Base-by-base conservation (phyloP, 2,888 invertebrate genomes). In the Panorpa germanica region DNA sequence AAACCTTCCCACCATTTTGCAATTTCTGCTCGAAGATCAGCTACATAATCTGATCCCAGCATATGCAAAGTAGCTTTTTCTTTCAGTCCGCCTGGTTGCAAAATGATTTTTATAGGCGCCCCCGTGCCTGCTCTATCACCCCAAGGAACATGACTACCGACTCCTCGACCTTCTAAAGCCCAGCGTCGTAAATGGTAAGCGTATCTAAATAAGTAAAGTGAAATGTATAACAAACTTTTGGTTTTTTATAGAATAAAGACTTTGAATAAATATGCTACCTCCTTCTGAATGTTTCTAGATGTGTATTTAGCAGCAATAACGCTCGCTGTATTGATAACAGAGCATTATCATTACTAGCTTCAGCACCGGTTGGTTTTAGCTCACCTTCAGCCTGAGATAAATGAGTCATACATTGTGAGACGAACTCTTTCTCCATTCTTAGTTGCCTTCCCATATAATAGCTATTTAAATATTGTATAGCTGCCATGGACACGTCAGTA, bases 401-500 rank as follows among this genome's bases (percentile, higher is more conserved):
- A 50, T 86, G 83, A 29, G 78, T 77, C 90, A 91, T 91, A 49
- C 91, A 91, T 40, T 86, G 77, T 23, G 82, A 71, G 2, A 93
- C 81, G 50, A 93, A 93, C 46, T 91, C 90, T 35, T 81, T 78
- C 53, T 91, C 91, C 42, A 85, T 75, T 40, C 86, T 81, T 24
- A 91, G 51, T 46, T 85, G 82, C 36, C 86, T 80, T 5, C 85
- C 82, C 70, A 91, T 86, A 53, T 91, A 93, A 53, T 86, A 90
- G 45, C 78, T 77, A 51, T 91, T 93, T 32, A 93, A 64, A 49
- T 88, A 88, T 48, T 90, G 86, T 41, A 91, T 91, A 2, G 91
- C 90, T 3, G 88, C 81, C 71, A 90, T 74, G 38, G 88, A 88
- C 3, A 93, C 91, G 47, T 91, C 90, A 54, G 88, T 88, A 48